Conservation (phyloP, 1,140 invertebrate genomes). For the Drosophila melanogaster region Release_6_plus_ISO1_MT NT_033779.5:18265501-18266000, state of each 20-base stretch:
- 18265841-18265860: conserved; percentile 33
- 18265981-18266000: conserved; percentile 64
- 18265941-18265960: conserved; percentile 68
- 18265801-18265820: conserved; percentile 26
- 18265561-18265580: conserved; percentile 61
- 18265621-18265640: background rate
- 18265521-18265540: conserved; percentile 40
- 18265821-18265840: conserved; percentile 59
- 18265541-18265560: conserved; percentile 80
- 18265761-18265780: conserved; percentile 46
- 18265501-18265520: conserved; percentile 27
- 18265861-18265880: conserved; percentile 38
- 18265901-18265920: conserved; percentile 33
- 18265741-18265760: conserved; percentile 3
- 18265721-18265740: conserved; percentile 43
- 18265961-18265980: conserved; percentile 77
- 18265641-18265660: conserved; percentile 1
- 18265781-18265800: conserved; percentile 65
- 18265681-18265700: conserved; percentile 43
- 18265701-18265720: conserved; percentile 63
- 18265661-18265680: conserved; percentile 56
- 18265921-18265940: conserved; percentile 41
- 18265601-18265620: conserved; percentile 12
- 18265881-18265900: conserved; percentile 68
- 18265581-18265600: conserved; percentile 61